Evolutionary conservation across 1,140 invertebrate genomes (phyloP).

Genomic region (Drosophila nasuta): DNA sequence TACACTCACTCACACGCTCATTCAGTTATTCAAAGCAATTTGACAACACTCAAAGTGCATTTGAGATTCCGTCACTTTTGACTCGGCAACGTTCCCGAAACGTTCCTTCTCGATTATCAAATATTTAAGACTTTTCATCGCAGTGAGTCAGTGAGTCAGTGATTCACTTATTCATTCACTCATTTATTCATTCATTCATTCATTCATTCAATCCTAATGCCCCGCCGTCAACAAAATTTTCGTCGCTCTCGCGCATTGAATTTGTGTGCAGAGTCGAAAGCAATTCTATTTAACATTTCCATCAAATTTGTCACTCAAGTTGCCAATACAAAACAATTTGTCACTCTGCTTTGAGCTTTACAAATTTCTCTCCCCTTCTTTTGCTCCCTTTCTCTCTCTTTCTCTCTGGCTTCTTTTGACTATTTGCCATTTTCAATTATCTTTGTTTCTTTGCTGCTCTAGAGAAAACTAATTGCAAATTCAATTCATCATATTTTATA

Average conservation of each 20-base stretch:
- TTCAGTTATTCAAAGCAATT: constrained; percentile 14
- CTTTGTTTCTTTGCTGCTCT: constrained; percentile 3
- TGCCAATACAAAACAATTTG: constrained; percentile 27
- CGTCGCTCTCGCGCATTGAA: background rate
- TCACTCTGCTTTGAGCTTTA: background rate
- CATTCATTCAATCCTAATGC: constrained; percentile 12
- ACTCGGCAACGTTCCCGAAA: constrained; percentile 5
- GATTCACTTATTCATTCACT: background rate
- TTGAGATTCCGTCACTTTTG: constrained; percentile 2
- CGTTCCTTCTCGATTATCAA: background rate
- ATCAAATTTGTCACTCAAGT: constrained; percentile 36
- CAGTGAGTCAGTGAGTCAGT: background rate
- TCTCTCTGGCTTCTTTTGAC: background rate
- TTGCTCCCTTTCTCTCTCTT: background rate
- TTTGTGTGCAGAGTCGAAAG: constrained; percentile 5
- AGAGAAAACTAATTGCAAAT: constrained; percentile 37
- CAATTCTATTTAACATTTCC: constrained; percentile 31
- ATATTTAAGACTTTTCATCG: constrained; percentile 1
- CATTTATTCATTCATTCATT: constrained; percentile 12
- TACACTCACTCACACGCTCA: background rate
- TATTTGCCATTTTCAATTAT: constrained; percentile 35
- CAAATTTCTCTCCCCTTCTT: background rate
- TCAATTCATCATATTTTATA: constrained; percentile 45
- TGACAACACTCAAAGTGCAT: constrained; percentile 14
- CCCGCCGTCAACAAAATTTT: background rate